A percentile compares a stretch with the other conserved stretches of the same genome.
These are phyloP conservation scores for Taenioides sp. DNA, from an alignment of 2,797 vertebrate genomes.

Conservation along the genomic window DNA sequence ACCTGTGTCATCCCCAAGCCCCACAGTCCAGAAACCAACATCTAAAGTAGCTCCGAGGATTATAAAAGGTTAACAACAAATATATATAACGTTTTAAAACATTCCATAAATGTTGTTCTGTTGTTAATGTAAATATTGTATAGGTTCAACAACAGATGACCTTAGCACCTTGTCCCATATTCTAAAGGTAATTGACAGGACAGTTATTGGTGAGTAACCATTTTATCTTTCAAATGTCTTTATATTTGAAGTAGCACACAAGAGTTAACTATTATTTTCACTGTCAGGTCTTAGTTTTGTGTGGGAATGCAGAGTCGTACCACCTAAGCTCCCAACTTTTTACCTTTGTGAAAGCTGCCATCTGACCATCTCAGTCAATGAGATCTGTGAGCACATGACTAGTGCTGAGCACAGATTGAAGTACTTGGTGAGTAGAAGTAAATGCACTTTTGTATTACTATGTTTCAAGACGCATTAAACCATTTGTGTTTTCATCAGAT, in stretches of 20 bases:
- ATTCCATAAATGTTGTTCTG: neutral
- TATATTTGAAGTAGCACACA: neutral
- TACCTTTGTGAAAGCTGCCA: conserved; percentile 68
- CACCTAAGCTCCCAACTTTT: neutral
- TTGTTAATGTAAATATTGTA: neutral
- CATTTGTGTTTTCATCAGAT: conserved; percentile 37
- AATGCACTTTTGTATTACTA: neutral
- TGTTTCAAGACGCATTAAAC: neutral
- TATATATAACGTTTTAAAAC: neutral
- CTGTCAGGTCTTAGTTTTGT: conserved; percentile 56
- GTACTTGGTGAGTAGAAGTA: conserved; percentile 50
- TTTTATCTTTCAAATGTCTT: neutral
- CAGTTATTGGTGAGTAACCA: conserved; percentile 59
- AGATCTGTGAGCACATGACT: conserved; percentile 56
- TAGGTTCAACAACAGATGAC: conserved; percentile 25
- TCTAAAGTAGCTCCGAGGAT: neutral
- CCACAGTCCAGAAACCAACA: neutral
- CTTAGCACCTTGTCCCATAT: conserved; percentile 46
- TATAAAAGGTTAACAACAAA: neutral
- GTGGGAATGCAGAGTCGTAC: conserved; percentile 55
- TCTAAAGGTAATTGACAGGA: conserved; percentile 26
- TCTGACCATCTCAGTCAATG: neutral
- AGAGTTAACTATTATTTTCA: neutral
- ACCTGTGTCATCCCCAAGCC: neutral
- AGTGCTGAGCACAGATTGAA: conserved; percentile 33